Percentiles rank a stretch among this genome's conserved stretches.
Conservation (phyloP, 2,113 vertebrate species). For the Scalopus aquaticus region DNA sequence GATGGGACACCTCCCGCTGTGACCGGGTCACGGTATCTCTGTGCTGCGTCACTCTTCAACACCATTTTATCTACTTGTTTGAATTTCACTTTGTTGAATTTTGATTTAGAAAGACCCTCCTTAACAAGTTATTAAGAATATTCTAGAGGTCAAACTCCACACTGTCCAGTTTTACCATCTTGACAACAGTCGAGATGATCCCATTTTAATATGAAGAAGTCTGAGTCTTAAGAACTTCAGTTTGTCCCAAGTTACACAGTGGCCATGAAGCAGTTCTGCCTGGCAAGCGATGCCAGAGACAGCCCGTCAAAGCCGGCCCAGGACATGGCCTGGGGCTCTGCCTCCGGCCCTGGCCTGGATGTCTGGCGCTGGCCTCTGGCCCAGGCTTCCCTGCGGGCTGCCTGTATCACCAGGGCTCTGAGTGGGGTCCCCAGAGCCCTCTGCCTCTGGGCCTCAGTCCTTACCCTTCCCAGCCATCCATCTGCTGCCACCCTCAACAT, state of each 20-base stretch:
- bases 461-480: background rate
- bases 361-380: background rate
- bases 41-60: background rate
- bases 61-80: too few species aligned
- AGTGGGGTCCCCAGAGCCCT: background rate
- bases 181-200: background rate
- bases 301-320: background rate
- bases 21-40: too few species aligned
- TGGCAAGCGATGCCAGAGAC: background rate
- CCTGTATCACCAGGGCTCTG: background rate
- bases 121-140: background rate
- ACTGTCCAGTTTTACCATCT: background rate
- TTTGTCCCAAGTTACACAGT: background rate
- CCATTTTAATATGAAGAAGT: background rate
- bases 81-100: background rate
- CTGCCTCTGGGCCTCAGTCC: background rate
- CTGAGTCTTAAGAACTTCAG: background rate
- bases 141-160: background rate
- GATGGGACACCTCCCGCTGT: background rate
- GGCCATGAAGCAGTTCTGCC: background rate
- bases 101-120: background rate
- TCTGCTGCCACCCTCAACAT: fast-evolving
- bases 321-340: background rate
- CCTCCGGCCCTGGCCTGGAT: background rate
- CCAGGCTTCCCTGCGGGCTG: background rate